Evolutionary conservation across 2,888 invertebrate genomes (phyloP), one percentile per base, ranked within the genome.

Genomic region (Chrysodeixis includens): DNA sequence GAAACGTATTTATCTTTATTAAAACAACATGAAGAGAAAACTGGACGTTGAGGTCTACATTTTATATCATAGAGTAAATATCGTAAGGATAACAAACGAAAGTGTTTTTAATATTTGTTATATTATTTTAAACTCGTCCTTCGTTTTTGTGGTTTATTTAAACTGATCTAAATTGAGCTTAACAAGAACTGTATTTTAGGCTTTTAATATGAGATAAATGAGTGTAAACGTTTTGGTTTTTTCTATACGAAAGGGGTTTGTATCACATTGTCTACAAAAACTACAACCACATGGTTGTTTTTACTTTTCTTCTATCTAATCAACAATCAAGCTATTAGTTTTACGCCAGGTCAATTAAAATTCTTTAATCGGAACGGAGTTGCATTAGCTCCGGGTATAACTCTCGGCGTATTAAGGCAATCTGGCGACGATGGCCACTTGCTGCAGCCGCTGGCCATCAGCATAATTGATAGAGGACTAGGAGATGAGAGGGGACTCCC

Each of bases 351-450:
- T 30, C 53, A 57, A 73, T 74, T 77, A 56, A 73, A 62, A 68
- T 52, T 40, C 49, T 61, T 35, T 62, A 53, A 79, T 76, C 72
- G 66, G 70, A 65, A 69, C 74, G 63, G 63, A 63, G 67, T 66
- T 26, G 57, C 68, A 16, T 22, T 76, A 66, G 69, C 66, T 67
- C 54, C 74, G 72, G 62, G 69, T 76, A 60, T 71, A 81, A 78
- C 79, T 69, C 62, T 32, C 26, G n/a, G 56, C 66, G 76, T 83
- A 79, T 85, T 85, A 84, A 84, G 77, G 82, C 84, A 87, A 88
- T 86, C 82, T 81, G 69, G 49, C 62, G 78, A 78, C 75, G 82
- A 78, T 69, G 74, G 16, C 20, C 54, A 51, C 57, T 53, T 52
- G 32, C 35, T 53, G 62, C 61, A 76, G 81, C 82, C 83, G 73